Percentiles rank a stretch among this genome's conserved stretches.
Evolutionary conservation across 2,888 invertebrate genomes (phyloP).

Genomic region (Lamellibrachia columna): DNA sequence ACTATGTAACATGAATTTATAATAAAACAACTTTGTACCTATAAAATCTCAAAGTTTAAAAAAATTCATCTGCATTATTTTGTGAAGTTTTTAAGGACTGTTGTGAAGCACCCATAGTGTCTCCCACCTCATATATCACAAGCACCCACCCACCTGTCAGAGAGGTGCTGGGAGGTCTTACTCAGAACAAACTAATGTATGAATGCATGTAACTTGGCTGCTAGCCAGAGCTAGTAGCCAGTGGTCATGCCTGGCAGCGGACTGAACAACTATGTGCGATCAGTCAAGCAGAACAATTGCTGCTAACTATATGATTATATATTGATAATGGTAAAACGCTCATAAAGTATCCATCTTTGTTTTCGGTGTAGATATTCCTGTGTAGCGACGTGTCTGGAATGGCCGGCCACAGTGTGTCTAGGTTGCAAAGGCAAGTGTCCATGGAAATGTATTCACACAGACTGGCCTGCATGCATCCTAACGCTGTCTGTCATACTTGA

Average conservation of each 20-base stretch:
- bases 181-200: background rate
- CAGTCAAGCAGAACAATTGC: background rate
- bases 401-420: background rate
- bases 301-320: slow-evolving; percentile 1
- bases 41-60: no score
- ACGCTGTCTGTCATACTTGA: background rate
- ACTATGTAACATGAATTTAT: no score
- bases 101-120: background rate
- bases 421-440: background rate
- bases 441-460: background rate
- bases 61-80: no score
- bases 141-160: background rate
- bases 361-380: background rate
- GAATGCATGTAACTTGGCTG: background rate
- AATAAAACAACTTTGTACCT: no score
- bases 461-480: background rate
- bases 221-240: background rate
- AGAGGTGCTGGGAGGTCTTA: background rate
- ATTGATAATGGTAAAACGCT: background rate
- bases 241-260: background rate
- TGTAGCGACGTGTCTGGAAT: background rate
- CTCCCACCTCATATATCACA: background rate
- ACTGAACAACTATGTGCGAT: background rate
- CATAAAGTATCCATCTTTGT: slow-evolving; percentile 2
- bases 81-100: background rate